phyloP scores from a whole-genome alignment of 1,140 invertebrate genomes.

The Drosophila persimilis region DNA sequence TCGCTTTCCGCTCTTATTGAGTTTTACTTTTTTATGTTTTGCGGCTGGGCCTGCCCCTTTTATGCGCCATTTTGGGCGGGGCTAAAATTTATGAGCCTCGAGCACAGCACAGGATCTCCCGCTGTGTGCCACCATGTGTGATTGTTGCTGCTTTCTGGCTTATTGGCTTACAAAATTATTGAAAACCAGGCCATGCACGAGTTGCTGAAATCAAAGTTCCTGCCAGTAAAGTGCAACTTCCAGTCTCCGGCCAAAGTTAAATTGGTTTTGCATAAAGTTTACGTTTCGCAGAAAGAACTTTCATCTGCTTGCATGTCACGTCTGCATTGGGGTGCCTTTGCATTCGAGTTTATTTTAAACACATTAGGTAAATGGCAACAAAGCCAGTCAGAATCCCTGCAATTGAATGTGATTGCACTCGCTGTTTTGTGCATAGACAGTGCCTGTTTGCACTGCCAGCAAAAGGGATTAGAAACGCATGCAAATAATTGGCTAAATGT shows the following conservation, averaged over 20 bases:
- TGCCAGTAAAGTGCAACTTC: constrained; percentile 54
- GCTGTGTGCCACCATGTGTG: constrained; percentile 2
- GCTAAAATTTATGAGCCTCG: constrained; percentile 54
- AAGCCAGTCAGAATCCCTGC: constrained; percentile 8
- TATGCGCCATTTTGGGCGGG: constrained; percentile 51
- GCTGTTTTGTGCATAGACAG: constrained; percentile 20
- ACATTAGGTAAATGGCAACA: constrained; percentile 36
- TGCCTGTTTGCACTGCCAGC: not conserved
- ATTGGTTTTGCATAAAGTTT: constrained; percentile 64
- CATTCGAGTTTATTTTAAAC: constrained; percentile 50
- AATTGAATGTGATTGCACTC: constrained; percentile 5
- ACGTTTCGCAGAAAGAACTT: constrained; percentile 16
- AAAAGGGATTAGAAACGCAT: constrained; percentile 39
- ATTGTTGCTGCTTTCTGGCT: constrained; percentile 46
- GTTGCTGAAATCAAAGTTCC: constrained; percentile 67
- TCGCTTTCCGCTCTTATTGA: constrained; percentile 25
- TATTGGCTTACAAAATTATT: constrained; percentile 76
- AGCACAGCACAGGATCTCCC: constrained; percentile 21
- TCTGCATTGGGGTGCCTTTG: constrained; percentile 45
- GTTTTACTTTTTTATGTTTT: constrained; percentile 47
- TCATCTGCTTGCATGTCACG: constrained; percentile 66
- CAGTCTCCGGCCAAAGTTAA: constrained; percentile 58
- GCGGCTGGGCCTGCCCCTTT: constrained; percentile 19
- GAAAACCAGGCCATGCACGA: constrained; percentile 73
- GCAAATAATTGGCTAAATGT: constrained; percentile 45